phyloP scores from a whole-genome alignment of 2,797 vertebrate species.

The Anabas testudineus region DNA sequence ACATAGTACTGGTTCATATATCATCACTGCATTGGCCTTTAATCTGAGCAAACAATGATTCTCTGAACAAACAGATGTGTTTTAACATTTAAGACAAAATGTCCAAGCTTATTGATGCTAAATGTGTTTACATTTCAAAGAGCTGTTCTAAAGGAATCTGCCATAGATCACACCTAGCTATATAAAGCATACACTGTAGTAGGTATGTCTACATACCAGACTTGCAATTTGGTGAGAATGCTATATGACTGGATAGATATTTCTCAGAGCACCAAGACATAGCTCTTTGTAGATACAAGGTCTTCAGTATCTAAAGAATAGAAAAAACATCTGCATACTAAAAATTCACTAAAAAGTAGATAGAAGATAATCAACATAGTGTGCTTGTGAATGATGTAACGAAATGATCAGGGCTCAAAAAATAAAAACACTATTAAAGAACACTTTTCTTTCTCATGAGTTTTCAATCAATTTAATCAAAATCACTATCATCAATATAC shows the following conservation, averaged over 20 bases:
- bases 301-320: background rate
- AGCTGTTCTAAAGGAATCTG: too few relatives aligned
- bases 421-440: background rate
- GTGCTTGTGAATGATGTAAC: background rate
- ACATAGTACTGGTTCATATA: background rate
- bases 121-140: too few relatives aligned
- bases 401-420: too few relatives aligned
- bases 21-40: background rate
- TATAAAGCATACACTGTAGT: too few relatives aligned
- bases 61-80: background rate
- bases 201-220: too few relatives aligned
- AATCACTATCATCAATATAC: background rate
- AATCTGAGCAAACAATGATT: background rate
- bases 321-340: background rate
- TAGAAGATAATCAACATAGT: background rate
- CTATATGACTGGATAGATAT: background rate
- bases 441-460: background rate
- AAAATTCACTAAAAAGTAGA: too few relatives aligned
- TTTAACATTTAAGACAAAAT: too few relatives aligned
- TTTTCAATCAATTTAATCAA: background rate
- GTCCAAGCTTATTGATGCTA: too few relatives aligned
- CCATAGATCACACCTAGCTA: too few relatives aligned
- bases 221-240: too few relatives aligned
- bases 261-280: background rate
- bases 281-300: background rate